Evolutionary conservation across 2,113 vertebrate species (phyloP).

Genomic region (Balaenoptera acutorostrata): DNA sequence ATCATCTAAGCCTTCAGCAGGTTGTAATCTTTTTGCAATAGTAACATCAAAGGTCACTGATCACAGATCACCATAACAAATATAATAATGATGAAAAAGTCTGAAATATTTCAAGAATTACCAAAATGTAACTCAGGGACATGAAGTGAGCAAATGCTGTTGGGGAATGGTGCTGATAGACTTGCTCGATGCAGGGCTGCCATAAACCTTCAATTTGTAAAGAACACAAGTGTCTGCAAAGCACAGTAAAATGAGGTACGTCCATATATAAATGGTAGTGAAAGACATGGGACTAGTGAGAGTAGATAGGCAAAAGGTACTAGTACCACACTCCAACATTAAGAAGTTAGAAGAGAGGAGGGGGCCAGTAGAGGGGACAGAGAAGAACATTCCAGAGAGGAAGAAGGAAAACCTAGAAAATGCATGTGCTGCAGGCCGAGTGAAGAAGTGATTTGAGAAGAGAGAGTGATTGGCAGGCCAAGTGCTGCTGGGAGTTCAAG

Average conservation of each 20-base stretch:
- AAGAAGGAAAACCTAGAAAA: background rate
- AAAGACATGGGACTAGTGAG: background rate
- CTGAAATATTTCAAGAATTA: background rate
- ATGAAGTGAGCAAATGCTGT: background rate
- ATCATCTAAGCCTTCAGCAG: background rate
- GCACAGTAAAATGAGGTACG: background rate
- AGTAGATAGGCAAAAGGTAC: background rate
- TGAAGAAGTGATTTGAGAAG: background rate
- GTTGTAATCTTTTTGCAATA: background rate
- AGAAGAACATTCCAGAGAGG: background rate
- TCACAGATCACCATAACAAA: background rate
- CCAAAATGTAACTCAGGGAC: background rate
- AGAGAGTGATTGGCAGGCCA: background rate
- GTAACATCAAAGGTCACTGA: background rate
- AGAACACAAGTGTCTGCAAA: background rate
- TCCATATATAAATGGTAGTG: too few species aligned
- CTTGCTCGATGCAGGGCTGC: background rate
- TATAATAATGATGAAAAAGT: background rate
- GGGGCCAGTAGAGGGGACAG: background rate
- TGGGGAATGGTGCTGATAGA: background rate
- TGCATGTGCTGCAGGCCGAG: background rate
- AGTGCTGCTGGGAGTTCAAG: accelerated
- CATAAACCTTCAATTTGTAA: background rate
- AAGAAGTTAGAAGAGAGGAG: background rate
- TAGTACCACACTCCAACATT: background rate